Evolutionary conservation across 2,113 vertebrate species (phyloP), one percentile per base, ranked within the genome.

Genomic region (Otolemur garnettii): DNA sequence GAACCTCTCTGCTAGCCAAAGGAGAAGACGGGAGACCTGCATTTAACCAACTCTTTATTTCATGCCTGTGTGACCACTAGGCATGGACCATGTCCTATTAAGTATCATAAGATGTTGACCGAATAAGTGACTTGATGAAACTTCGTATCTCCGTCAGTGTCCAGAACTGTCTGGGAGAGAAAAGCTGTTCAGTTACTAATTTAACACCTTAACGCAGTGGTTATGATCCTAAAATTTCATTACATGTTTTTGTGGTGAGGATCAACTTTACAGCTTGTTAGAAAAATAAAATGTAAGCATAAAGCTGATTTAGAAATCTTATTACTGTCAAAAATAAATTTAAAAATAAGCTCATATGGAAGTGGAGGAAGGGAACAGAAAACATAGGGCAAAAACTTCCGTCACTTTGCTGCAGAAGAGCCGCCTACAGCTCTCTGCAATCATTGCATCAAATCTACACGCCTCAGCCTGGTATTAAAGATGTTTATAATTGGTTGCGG

Each of bases 251-350:
- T 62, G 21, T 96, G 71, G 4, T 83, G n/a, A 90, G 22, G 17
- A 95, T n/a, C 55, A 69, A 33, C 68, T 87, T 90, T 64, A 83
- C 11, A 81, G 17, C 24, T 94, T 92, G 15, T 90, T 86, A 89
- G 90, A 79, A 93, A 95, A 94, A 95, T 86, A 97, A 93, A 93
- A 92, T 42, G 7, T 33, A 80, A 93, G 42, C 35, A 83, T 26
- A 90, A 94, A 71, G 18, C 42, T 90, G 75, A 84, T 77, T 87
- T 92, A 64, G n/a, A 93, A 95, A 86, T 35, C 38, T 91, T 83
- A 86, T 86, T 79, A 18, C 22, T 74, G 57, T 94, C 62, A 85
- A 81, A 93, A 71, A 53, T 21, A 35, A 79, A 80, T 89, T 83
- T 95, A n/a, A 90, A 92, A 92, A 89, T 95, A 80, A 35, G 33